Evolutionary conservation across 1,140 invertebrate genomes (phyloP).

Genomic region (Anoplophora glabripennis): DNA sequence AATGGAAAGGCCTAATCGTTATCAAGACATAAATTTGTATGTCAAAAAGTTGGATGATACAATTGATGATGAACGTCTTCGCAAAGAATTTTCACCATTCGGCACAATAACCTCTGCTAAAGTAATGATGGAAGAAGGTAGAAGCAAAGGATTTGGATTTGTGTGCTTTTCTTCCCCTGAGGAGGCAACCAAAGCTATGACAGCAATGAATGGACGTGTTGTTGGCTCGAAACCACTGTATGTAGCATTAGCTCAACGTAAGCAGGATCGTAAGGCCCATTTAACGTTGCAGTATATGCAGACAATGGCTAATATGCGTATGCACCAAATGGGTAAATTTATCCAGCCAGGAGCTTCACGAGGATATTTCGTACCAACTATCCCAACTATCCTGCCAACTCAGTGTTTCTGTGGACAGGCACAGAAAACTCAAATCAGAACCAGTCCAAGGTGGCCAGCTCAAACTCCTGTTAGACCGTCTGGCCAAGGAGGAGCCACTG

Average conservation of each 20-base stretch:
- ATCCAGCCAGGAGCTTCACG: constrained; percentile 77
- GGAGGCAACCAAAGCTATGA: constrained; percentile 98
- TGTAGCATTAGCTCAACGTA: constrained; percentile 96
- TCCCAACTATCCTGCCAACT: constrained; percentile 80
- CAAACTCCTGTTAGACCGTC: constrained; percentile 71
- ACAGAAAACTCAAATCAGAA: constrained; percentile 80
- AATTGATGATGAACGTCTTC: constrained; percentile 92
- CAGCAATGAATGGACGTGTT: constrained; percentile 98
- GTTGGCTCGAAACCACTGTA: constrained; percentile 96
- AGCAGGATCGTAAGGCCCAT: constrained; percentile 97
- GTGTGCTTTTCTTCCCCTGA: constrained; percentile 99
- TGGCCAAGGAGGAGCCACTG: constrained; percentile 66
- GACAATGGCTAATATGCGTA: constrained; percentile 91
- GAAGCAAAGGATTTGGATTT: constrained; percentile 98
- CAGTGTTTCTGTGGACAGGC: constrained; percentile 86
- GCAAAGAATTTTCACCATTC: constrained; percentile 91
- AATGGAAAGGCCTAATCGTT: constrained; percentile 89
- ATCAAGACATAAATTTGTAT: constrained; percentile 96
- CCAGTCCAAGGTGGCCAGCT: constrained; percentile 82
- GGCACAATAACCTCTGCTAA: constrained; percentile 97
- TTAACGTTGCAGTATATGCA: constrained; percentile 98
- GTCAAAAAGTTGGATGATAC: constrained; percentile 98
- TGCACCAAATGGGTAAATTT: constrained; percentile 89
- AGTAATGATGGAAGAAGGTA: constrained; percentile 91
- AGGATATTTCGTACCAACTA: constrained; percentile 90